These are phyloP conservation scores for Slavum lentiscoides DNA, from an alignment of 2,888 invertebrate genomes.

Conservation along the genomic window DNA sequence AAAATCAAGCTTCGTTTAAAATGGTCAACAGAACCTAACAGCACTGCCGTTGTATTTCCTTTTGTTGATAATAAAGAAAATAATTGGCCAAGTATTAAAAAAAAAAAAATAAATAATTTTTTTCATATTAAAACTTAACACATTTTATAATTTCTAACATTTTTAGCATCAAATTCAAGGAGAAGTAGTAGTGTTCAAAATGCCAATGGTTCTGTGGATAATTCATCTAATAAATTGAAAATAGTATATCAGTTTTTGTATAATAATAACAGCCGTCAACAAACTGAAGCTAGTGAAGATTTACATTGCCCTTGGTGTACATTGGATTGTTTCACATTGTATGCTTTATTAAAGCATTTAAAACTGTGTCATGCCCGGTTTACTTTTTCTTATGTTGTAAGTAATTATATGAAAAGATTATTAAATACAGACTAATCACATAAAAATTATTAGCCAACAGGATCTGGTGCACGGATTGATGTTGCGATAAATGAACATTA, in stretches of 20 bases:
- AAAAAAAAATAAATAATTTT: neutral
- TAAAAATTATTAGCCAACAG: slow-evolving; percentile 66
- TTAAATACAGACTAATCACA: neutral
- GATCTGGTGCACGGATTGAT: slow-evolving; percentile 84
- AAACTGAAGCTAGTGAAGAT: slow-evolving; percentile 92
- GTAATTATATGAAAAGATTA: slow-evolving; percentile 59
- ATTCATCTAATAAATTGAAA: slow-evolving; percentile 66
- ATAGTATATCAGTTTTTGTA: slow-evolving; percentile 95
- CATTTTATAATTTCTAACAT: slow-evolving; percentile 8
- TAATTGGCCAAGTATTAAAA: slow-evolving; percentile 48
- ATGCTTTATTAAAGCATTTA: slow-evolving; percentile 88
- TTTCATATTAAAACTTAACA: neutral
- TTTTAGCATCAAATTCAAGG: slow-evolving; percentile 41
- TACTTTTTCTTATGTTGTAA: slow-evolving; percentile 86
- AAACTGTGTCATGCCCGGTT: slow-evolving; percentile 92
- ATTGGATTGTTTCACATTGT: slow-evolving; percentile 82
- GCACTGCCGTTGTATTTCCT: slow-evolving; percentile 22
- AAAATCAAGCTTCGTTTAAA: slow-evolving; percentile 49
- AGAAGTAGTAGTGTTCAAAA: slow-evolving; percentile 47
- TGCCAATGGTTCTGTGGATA: slow-evolving; percentile 43
- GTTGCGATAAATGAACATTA: slow-evolving; percentile 93
- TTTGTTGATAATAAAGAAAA: slow-evolving; percentile 51
- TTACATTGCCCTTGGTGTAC: slow-evolving; percentile 92
- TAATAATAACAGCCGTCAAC: slow-evolving; percentile 91
- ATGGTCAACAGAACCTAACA: slow-evolving; percentile 50